Base-by-base conservation (phyloP, 2,797 vertebrate species). In the Phaenicophaeus curvirostris region DNA sequence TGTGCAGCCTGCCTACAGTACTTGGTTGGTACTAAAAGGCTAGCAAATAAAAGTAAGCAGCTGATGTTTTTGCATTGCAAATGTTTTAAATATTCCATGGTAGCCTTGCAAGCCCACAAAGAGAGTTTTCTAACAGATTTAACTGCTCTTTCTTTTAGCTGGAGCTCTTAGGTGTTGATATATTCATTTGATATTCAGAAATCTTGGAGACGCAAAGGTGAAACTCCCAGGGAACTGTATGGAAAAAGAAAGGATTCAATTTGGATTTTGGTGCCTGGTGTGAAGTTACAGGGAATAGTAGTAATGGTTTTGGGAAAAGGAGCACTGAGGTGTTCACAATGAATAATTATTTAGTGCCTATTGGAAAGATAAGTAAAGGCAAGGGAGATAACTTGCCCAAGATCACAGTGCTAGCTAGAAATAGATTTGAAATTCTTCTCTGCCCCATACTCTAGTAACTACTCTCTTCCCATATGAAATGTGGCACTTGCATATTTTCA, bases 41-140 rank as follows among this genome's bases (percentile, higher is more conserved):
- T 8, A 66, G 83, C 63, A 85, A 63, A 87, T 87, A 89, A 79
- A 73, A 93, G 53, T 9, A 88, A 84, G 59, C 55, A 91, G 83
- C 61, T 88, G 85, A 78, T n/a, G 27, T 65, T 93, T 84, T 75
- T 81, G 30, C 58, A 48, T 48, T 81, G 37, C 50, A 65, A 15
- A 85, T 62, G 21, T 72, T 91, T 91, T 79, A 76, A 53, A 77
- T 90, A 78, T 71, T 80, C 73, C 2, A 1, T 41, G 37, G 63
- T 48, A 79, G 72, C 57, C 68, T 89, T 75, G 86, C 48, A 76
- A 83, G 41, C 72, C 62, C 62, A 59, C 46, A 9, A 42, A 37
- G n/a, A 65, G 61, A 79, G 46, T 50, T 74, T 95, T 21, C 41
- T 65, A 33, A 74, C 1, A 67, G 37, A 27, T 80, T 8, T 31